Evolutionary conservation across 2,797 vertebrate genomes (phyloP), one percentile per base, ranked within the genome.

Genomic region (Onychomys leucogaster): DNA sequence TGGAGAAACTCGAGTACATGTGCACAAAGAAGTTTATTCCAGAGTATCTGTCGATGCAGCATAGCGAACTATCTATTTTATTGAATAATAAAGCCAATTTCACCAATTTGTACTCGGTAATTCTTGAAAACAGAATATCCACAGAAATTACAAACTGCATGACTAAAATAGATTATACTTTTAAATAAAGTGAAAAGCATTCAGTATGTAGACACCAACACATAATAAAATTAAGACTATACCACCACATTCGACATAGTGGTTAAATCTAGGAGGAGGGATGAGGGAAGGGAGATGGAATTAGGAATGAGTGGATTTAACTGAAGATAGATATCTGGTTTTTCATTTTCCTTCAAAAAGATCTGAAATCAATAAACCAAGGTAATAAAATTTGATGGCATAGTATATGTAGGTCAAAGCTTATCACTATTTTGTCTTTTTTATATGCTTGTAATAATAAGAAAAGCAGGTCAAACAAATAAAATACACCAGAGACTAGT

Each of bases 351-450:
- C 49, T 85, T 67, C 91, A 55, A 80, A 91, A 83, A 34, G 7
- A 69, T 63, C 89, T 76, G 49, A 91, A 91, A 95, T n/a, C 96
- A 94, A 87, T 25, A 59, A 77, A 5, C 21, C 1, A 91, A 90
- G 83, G 78, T 82, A 92, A 84, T 89, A 96, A 93, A 75, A 88
- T 90, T 80, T 95, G 63, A 86, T 6, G 63, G 94, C 86, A 16
- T 32, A 34, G 34, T 12, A 52, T 87, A 7, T 16, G 82, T 19
- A 59, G 14, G 75, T 32, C 57, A 82, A 61, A 61, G 81, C 5
- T 95, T 89, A 69, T 83, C 92, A 77, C 52, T 77, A 71, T 43
- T 67, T n/a, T 95, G 23, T 78, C 83, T 32, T 73, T 90, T 92
- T 71, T 65, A 13, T 84, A 61, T 89, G 32, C 19, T 65, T 87